Percentiles rank a stretch among this genome's conserved stretches.
phyloP scores from a whole-genome alignment of 1,140 invertebrate species.

The Apis mellifera region Amel_HAv3.1 CM009936.2:7010001-7010500 shows the following conservation, averaged over 20 bases:
- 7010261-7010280: slow-evolving; percentile 27
- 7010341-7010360: neutral
- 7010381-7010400: neutral
- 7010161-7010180: slow-evolving; percentile 8
- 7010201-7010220: neutral
- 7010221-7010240: neutral
- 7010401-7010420: neutral
- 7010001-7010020: no score
- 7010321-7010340: neutral
- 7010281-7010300: neutral
- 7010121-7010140: no score
- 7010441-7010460: neutral
- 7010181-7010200: slow-evolving; percentile 17
- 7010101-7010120: neutral
- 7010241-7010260: no score
- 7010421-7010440: neutral
- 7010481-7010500: neutral
- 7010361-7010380: neutral
- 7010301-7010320: slow-evolving; percentile 31
- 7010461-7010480: neutral
- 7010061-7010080: neutral
- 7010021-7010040: no score
- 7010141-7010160: neutral
- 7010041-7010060: neutral
- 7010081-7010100: no score